These are phyloP conservation scores for Alsophila aescularia DNA, from an alignment of 2,888 invertebrate species.

Conservation along the genomic window DNA sequence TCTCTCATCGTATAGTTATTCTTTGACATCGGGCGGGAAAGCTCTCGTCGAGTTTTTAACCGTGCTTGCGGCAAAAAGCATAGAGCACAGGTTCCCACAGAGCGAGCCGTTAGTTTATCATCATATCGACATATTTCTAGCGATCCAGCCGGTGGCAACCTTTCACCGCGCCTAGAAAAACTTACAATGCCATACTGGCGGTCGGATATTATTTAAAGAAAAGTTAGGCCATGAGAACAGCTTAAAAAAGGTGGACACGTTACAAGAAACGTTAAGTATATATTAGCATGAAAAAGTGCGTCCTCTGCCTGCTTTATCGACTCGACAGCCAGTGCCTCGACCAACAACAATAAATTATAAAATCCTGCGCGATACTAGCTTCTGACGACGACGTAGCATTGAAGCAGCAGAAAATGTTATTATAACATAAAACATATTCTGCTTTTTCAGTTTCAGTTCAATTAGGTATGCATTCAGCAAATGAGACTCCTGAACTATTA, in stretches of 20 bases:
- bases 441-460: too few relatives aligned
- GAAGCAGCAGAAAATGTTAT: too few relatives aligned
- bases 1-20: slow-evolving; percentile 17
- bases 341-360: too few relatives aligned
- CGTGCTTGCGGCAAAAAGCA: slow-evolving; percentile 32
- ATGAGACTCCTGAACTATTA: too few relatives aligned
- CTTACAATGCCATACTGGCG: slow-evolving; percentile 74
- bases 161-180: slow-evolving; percentile 80
- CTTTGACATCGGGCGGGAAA: too few relatives aligned
- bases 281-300: too few relatives aligned
- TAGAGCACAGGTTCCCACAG: slow-evolving; percentile 56
- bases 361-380: too few relatives aligned
- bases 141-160: slow-evolving; percentile 68
- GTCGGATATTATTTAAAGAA: slow-evolving; percentile 77
- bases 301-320: too few relatives aligned
- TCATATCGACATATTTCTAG: slow-evolving; percentile 76
- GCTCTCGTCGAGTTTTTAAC: slow-evolving; percentile 31
- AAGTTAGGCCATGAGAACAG: slow-evolving; percentile 61
- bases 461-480: too few relatives aligned
- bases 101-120: slow-evolving; percentile 64
- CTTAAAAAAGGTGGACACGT: slow-evolving; percentile 31
- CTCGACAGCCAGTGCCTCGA: too few relatives aligned
- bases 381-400: too few relatives aligned
- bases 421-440: too few relatives aligned
- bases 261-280: background rate